Conservation (phyloP, 2,113 vertebrate genomes). For the Pteruthius melanotis region DNA sequence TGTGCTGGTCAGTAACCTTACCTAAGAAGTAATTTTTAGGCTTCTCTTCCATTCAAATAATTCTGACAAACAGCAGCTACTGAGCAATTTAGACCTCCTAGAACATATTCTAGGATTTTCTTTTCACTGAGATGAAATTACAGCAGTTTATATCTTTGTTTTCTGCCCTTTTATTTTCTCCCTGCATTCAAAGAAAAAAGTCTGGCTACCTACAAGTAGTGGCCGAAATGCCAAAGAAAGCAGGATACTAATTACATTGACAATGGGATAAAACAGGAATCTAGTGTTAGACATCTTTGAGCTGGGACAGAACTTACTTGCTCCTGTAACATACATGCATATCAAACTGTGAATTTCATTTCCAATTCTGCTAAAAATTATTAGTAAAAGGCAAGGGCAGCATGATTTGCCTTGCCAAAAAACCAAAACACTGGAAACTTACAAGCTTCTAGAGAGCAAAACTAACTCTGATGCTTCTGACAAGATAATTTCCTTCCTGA, state of each 20-base stretch:
- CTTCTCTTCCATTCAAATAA: background rate
- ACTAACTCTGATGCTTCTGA: background rate
- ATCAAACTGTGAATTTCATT: background rate
- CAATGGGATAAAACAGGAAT: background rate
- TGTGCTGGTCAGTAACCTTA: background rate
- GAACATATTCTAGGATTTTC: background rate
- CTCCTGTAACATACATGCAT: background rate
- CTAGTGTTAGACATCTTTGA: background rate
- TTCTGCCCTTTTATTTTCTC: background rate
- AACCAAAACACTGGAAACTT: background rate
- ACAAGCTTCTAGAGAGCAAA: background rate
- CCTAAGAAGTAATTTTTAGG: background rate
- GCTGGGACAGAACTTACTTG: background rate
- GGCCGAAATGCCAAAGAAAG: background rate
- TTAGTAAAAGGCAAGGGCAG: background rate
- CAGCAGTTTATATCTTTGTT: background rate
- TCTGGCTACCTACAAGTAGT: background rate
- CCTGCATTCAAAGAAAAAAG: background rate
- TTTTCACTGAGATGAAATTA: background rate
- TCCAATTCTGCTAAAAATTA: background rate
- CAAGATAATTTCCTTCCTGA: constrained; percentile 12
- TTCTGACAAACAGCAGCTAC: background rate
- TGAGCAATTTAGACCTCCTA: background rate
- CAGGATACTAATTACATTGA: background rate
- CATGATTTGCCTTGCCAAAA: background rate